These are phyloP conservation scores for Lysandra coridon DNA, from an alignment of 2,888 invertebrate species.

Conservation along the genomic window DNA sequence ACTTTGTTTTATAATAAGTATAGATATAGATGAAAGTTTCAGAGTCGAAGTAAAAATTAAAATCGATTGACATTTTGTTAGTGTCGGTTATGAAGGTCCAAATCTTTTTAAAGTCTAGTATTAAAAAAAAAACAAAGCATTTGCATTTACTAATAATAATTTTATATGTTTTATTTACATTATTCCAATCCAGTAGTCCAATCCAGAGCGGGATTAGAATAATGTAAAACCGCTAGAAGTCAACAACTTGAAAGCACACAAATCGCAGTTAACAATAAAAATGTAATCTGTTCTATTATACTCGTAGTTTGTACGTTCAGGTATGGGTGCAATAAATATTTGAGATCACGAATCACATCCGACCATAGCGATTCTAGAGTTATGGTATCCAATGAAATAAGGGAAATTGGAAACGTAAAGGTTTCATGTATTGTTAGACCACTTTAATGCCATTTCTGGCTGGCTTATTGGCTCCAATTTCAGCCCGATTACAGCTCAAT, in stretches of 20 bases:
- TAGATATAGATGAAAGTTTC: background rate
- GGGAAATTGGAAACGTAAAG: constrained; percentile 25
- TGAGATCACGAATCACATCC: constrained; percentile 22
- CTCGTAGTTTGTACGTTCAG: background rate
- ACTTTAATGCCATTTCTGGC: constrained; percentile 12
- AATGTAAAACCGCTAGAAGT: background rate
- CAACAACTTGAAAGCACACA: background rate
- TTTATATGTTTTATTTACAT: too few relatives aligned
- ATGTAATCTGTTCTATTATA: background rate
- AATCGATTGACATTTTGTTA: background rate
- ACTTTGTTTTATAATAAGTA: too few relatives aligned
- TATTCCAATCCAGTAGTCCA: too few relatives aligned
- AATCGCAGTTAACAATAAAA: background rate
- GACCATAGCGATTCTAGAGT: constrained; percentile 15
- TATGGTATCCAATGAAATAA: constrained; percentile 20
- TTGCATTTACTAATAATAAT: too few relatives aligned
- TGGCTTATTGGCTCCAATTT: constrained; percentile 17
- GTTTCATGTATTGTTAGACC: constrained; percentile 19
- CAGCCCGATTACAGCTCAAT: constrained; percentile 16
- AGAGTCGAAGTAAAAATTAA: background rate
- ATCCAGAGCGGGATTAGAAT: too few relatives aligned
- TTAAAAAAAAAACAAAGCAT: background rate
- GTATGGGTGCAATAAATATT: constrained; percentile 24
- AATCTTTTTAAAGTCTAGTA: background rate
- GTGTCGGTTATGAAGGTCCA: background rate